Conservation (phyloP, 2,888 invertebrate genomes). For the Latrodectus hesperus region DNA sequence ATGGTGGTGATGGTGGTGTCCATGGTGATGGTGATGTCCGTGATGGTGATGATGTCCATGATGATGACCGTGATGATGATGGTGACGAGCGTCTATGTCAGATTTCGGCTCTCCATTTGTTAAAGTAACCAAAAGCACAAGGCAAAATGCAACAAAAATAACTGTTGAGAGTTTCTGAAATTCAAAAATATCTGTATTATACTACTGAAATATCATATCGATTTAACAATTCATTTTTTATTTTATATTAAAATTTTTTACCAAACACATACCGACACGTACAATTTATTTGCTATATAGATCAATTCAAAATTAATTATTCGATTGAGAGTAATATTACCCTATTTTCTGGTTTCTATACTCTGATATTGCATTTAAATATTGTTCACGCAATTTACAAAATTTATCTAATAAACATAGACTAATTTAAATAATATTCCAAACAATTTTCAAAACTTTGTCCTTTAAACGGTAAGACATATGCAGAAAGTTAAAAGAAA, state of each 20-base stretch:
- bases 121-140: constrained; percentile 12
- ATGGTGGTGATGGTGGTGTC: constrained; percentile 6
- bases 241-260: not conserved
- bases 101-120: not conserved
- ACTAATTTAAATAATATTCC: too few species aligned
- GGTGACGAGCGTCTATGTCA: constrained; percentile 27
- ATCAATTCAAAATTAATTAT: too few species aligned
- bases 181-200: not conserved
- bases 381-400: too few species aligned
- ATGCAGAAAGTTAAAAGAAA: too few species aligned
- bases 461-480: too few species aligned
- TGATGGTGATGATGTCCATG: constrained; percentile 38
- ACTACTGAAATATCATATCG: not conserved
- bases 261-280: too few species aligned
- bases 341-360: too few species aligned
- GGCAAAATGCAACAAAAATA: constrained; percentile 12
- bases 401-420: too few species aligned
- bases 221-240: not conserved
- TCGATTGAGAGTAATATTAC: too few species aligned
- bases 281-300: too few species aligned
- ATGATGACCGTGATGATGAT: constrained; percentile 49
- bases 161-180: constrained; percentile 16
- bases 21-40: constrained; percentile 32
- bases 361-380: too few species aligned
- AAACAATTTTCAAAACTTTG: too few species aligned